phyloP scores from a whole-genome alignment of 2,797 vertebrate genomes.

The Bradypus variegatus region DNA sequence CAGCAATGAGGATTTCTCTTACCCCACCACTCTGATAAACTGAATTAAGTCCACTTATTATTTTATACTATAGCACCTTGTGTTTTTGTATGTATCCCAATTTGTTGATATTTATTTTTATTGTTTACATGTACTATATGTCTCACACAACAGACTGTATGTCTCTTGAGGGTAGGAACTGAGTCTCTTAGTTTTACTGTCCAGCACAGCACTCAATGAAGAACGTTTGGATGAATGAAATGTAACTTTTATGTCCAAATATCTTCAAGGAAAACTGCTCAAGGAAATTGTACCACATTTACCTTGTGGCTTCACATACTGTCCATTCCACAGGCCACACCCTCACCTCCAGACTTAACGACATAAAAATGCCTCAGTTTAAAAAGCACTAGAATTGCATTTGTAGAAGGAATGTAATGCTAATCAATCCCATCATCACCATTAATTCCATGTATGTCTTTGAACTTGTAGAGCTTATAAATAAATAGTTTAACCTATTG shows the following conservation, averaged over 20 bases:
- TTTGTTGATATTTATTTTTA: background rate
- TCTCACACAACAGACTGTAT: background rate
- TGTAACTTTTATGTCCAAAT: background rate
- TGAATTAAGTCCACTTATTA: background rate
- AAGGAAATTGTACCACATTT: background rate
- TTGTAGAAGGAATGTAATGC: background rate
- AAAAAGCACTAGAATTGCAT: constrained; percentile 14
- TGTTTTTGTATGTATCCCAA: background rate
- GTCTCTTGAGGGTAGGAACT: background rate
- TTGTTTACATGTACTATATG: background rate
- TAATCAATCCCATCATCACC: background rate
- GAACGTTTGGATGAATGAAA: background rate
- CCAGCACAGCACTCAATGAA: background rate
- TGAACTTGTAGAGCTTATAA: background rate
- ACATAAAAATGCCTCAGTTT: background rate
- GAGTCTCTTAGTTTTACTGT: background rate
- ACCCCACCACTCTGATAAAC: background rate
- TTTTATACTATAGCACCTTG: background rate
- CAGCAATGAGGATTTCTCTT: background rate
- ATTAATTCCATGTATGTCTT: background rate
- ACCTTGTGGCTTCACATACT: background rate
- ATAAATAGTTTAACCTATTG: background rate
- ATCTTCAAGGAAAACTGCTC: background rate
- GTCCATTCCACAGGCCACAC: background rate
- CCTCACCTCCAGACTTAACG: background rate